These are phyloP conservation scores for Zhengitettix transpicula DNA, from an alignment of 2,888 invertebrate species.

Conservation along the genomic window DNA sequence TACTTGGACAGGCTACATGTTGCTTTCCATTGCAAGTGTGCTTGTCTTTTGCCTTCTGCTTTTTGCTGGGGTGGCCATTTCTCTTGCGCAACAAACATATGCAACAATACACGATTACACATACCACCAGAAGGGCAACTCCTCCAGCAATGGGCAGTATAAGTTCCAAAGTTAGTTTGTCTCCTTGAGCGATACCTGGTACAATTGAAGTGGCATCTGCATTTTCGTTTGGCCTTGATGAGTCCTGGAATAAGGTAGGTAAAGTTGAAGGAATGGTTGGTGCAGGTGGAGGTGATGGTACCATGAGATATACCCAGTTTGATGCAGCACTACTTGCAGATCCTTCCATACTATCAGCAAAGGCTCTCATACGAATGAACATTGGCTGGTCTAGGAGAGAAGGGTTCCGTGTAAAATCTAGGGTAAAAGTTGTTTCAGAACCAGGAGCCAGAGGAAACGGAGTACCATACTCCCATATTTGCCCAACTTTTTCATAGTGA, in stretches of 20 bases:
- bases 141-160: slow-evolving; percentile 32
- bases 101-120: slow-evolving; percentile 30
- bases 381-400: slow-evolving; percentile 30
- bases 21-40: slow-evolving; percentile 15
- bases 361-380: slow-evolving; percentile 35
- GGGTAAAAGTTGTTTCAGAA: slow-evolving; percentile 31
- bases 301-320: slow-evolving; percentile 34
- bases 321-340: slow-evolving; percentile 29
- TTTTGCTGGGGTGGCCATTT: slow-evolving; percentile 13
- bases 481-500: slow-evolving; percentile 28
- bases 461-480: slow-evolving; percentile 27
- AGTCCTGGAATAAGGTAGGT: slow-evolving; percentile 20
- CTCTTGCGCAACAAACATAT: slow-evolving; percentile 30
- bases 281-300: slow-evolving; percentile 34
- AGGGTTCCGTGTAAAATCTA: slow-evolving; percentile 30
- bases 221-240: slow-evolving; percentile 24
- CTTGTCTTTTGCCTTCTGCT: slow-evolving; percentile 16
- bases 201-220: slow-evolving; percentile 20
- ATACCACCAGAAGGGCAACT: slow-evolving; percentile 26
- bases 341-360: slow-evolving; percentile 24
- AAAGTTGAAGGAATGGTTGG: slow-evolving; percentile 23
- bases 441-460: slow-evolving; percentile 33
- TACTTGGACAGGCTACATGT: slow-evolving; percentile 2
- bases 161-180: slow-evolving; percentile 28
- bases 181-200: slow-evolving; percentile 25